Conservation (phyloP, 2,797 vertebrate genomes). For the Argentina silus region DNA sequence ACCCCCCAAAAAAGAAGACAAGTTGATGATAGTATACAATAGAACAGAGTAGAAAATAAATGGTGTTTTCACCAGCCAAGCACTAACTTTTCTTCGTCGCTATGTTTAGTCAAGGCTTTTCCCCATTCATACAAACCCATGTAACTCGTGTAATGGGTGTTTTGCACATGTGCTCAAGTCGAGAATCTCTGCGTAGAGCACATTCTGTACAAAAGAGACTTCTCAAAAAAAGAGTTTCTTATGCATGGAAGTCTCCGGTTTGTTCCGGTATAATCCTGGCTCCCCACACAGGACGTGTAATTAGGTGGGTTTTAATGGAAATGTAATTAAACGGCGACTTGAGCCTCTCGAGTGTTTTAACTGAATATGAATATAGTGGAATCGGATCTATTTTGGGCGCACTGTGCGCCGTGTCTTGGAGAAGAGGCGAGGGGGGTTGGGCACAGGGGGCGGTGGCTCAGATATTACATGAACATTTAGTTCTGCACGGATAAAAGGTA, state of each 20-base stretch:
- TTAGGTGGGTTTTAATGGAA: slow-evolving; percentile 66
- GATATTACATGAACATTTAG: not conserved
- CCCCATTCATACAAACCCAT: not conserved
- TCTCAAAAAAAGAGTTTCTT: not conserved
- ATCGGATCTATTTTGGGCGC: too few species aligned
- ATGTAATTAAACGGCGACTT: slow-evolving; percentile 65
- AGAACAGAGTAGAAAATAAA: not conserved
- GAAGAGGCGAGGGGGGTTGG: not conserved
- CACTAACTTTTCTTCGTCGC: not conserved
- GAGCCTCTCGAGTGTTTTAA: slow-evolving; percentile 18
- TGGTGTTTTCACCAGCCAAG: not conserved
- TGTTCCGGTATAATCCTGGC: slow-evolving; percentile 11
- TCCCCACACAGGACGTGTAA: slow-evolving; percentile 34
- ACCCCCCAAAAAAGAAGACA: not conserved
- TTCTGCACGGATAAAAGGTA: not conserved
- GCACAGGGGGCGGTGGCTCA: not conserved
- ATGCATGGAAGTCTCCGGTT: slow-evolving; percentile 33
- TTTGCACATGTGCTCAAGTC: not conserved
- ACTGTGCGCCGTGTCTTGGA: slow-evolving; percentile 20
- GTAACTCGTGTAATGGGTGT: not conserved
- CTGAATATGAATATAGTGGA: slow-evolving; percentile 51
- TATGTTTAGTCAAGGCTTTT: not conserved
- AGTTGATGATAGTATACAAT: not conserved
- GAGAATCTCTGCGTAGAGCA: too few species aligned
- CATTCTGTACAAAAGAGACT: not conserved